Evolutionary conservation across 30 jellyfish, hydroid and myxozoan species (phyloP), one percentile per base, ranked within the genome.

Genomic region (Cassiopea andromeda): DNA sequence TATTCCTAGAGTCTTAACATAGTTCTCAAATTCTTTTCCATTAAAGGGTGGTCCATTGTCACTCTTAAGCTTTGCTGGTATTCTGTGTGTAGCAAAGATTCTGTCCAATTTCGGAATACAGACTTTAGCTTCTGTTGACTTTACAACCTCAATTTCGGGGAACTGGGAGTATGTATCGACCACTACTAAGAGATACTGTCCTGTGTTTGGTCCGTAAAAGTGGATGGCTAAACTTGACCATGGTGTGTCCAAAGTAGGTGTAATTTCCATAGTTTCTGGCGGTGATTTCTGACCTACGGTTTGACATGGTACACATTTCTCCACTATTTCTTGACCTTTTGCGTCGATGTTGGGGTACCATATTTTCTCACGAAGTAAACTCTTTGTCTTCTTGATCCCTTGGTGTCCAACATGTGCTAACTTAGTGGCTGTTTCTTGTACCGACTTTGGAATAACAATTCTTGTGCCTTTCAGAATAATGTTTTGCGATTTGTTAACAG

Each of bases 11-110:
- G 4, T 27, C 49, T 73, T 73, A 43, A 66, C 27, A 60, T 45
- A 86, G 14, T 54, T 17, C 17, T 27, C 10, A 64, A 74, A 73
- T 8, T 86, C 95, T 54, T 77, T 48, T 46, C 85, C 91, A 69
- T 66, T 43, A 60, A 64, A 78, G 6, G 95, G 92, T 10, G 95
- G 95, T 60, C 95, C 92, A 61, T 71, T 81, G 57, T 80, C 96
- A 6, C 74, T 16, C 1, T 45, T 89, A 1, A 89, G 47, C 18
- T 47, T 16, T 46, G 19, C 77, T 1, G 86, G 91, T 2, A 61
- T 78, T 18, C 95, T 87, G 15, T 66, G 85, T 6, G 58, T 16
- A 4, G 78, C 86, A 46, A 88, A 61, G 27, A 88, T 88, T 1
- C 66, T 3, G 57, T 88, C 95, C 43, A 88, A 13, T 17, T 27